Conservation (phyloP, 2,888 invertebrate species). For the Nymphalis c-album region DNA sequence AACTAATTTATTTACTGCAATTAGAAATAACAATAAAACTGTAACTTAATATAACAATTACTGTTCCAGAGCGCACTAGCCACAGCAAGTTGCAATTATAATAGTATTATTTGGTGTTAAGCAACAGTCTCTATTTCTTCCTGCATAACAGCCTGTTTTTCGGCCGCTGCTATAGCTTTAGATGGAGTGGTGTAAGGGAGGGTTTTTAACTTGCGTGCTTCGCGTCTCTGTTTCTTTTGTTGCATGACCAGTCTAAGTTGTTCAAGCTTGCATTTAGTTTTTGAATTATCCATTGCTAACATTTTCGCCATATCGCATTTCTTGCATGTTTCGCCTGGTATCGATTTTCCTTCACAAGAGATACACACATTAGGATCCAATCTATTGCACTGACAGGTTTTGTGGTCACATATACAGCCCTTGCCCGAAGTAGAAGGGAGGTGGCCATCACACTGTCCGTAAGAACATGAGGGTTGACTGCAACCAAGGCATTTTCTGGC, state of each 20-base stretch:
- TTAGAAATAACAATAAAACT: constrained; percentile 6
- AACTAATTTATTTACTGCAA: constrained; percentile 3
- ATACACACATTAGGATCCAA: constrained; percentile 50
- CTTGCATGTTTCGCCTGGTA: constrained; percentile 65
- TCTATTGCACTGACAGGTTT: constrained; percentile 53
- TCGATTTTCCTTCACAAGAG: constrained; percentile 49
- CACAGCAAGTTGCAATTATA: constrained; percentile 13
- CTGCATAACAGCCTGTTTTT: constrained; percentile 90
- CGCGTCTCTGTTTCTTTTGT: constrained; percentile 91
- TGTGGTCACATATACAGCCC: constrained; percentile 46
- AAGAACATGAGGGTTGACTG: constrained; percentile 58
- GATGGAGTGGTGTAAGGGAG: constrained; percentile 81
- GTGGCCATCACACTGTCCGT: constrained; percentile 69
- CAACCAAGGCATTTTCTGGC: constrained; percentile 57
- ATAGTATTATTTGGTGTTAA: constrained; percentile 50
- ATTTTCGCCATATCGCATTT: constrained; percentile 71
- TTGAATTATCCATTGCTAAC: constrained; percentile 86
- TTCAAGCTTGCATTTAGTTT: constrained; percentile 92
- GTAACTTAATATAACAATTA: constrained; percentile 10
- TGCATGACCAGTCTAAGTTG: constrained; percentile 94
- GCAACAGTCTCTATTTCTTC: constrained; percentile 80
- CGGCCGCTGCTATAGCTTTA: constrained; percentile 94
- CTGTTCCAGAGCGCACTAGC: constrained; percentile 30
- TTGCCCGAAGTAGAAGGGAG: constrained; percentile 45
- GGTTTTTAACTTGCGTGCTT: constrained; percentile 87